These are phyloP conservation scores for Oasisia sp. DNA, from an alignment of 2,888 invertebrate genomes.

Conservation along the genomic window DNA sequence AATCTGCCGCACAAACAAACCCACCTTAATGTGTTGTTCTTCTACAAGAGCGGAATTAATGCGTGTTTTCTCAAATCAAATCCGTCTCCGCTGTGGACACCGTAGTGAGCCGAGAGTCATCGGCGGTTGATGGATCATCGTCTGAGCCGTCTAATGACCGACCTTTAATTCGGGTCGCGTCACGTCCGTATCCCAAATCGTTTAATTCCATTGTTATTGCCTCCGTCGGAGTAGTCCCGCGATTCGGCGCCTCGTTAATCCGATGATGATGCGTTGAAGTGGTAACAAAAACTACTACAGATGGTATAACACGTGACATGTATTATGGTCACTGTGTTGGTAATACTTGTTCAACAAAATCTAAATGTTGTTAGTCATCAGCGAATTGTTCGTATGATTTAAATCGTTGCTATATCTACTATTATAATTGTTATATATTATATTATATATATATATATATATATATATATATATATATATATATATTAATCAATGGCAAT, in stretches of 20 bases:
- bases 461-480: no score
- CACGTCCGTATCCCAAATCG: neutral
- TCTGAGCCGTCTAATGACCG: neutral
- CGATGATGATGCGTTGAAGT: neutral
- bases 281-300: neutral
- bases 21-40: neutral
- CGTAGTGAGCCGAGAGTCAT: neutral
- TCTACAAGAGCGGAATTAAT: neutral
- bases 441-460: no score
- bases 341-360: no score
- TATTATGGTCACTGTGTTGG: neutral
- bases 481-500: no score
- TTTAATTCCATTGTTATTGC: slow-evolving; percentile 9
- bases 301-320: neutral
- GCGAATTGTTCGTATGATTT: neutral
- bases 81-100: neutral
- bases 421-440: neutral
- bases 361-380: no score
- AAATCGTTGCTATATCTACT: neutral
- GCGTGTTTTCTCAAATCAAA: slow-evolving; percentile 17
- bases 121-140: slow-evolving; percentile 10
- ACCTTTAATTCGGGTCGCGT: slow-evolving; percentile 9
- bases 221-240: neutral
- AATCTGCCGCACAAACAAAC: neutral
- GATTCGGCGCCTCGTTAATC: neutral